Conservation (phyloP, 1,140 invertebrate species). For the Nymphalis io region DNA sequence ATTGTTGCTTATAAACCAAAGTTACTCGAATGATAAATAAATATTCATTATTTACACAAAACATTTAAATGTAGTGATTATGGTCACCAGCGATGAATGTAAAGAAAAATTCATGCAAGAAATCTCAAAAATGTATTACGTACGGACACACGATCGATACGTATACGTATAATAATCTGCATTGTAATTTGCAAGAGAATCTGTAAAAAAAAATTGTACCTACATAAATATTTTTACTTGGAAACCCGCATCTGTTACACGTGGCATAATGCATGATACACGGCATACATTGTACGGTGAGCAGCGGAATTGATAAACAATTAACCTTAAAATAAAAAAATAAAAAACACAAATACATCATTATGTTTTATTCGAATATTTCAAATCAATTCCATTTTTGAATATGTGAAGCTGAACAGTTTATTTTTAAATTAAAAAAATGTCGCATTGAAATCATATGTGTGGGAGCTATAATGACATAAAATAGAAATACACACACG, state of each 20-base stretch:
- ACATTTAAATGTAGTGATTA: background rate
- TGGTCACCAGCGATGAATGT: background rate
- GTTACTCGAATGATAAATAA: too few species aligned
- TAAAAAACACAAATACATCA: background rate
- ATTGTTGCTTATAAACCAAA: too few species aligned
- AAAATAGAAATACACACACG: too few species aligned
- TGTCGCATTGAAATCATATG: too few species aligned
- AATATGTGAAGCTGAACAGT: too few species aligned
- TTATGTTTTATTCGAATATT: too few species aligned
- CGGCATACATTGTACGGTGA: background rate
- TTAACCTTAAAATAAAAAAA: background rate
- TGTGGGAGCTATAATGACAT: too few species aligned
- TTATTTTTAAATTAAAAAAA: too few species aligned
- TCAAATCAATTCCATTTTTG: too few species aligned
- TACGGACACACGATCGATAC: background rate
- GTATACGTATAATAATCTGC: conserved; percentile 21
- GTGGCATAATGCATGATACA: conserved; percentile 4
- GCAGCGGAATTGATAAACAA: background rate
- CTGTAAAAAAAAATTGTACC: conserved; percentile 24
- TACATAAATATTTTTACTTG: conserved; percentile 33
- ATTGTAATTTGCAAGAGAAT: conserved; percentile 18
- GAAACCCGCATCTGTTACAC: conserved; percentile 38
- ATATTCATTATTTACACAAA: too few species aligned
- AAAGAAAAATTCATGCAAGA: background rate
- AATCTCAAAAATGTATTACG: background rate